These are phyloP conservation scores for Apomyelois bistriatella DNA, from an alignment of 2,888 invertebrate species.

Conservation along the genomic window DNA sequence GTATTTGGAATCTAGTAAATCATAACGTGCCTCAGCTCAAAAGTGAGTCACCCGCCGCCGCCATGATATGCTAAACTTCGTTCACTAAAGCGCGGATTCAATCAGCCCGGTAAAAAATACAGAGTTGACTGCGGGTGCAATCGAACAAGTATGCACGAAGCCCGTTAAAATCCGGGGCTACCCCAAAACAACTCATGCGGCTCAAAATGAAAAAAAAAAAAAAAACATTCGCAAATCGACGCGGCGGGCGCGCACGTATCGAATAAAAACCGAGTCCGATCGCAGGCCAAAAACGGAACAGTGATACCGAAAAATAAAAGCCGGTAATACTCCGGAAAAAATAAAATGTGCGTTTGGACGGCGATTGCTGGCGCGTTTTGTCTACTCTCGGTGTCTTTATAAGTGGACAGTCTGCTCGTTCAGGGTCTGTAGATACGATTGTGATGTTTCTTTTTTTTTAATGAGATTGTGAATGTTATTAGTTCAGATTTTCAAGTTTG, in stretches of 20 bases:
- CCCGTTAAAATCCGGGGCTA: constrained; percentile 66
- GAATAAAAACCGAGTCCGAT: constrained; percentile 75
- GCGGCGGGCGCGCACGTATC: constrained; percentile 58
- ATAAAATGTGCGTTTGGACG: constrained; percentile 54
- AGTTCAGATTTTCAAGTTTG: too few relatives aligned
- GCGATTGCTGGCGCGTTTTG: constrained; percentile 38
- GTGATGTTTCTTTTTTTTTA: constrained; percentile 23
- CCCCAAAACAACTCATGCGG: constrained; percentile 76
- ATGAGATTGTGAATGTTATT: neutral
- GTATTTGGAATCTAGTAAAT: constrained; percentile 44
- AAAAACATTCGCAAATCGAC: constrained; percentile 70
- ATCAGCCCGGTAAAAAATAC: constrained; percentile 63
- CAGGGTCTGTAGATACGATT: neutral
- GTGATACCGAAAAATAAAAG: constrained; percentile 80
- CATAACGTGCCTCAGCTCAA: constrained; percentile 47
- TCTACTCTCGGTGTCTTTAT: constrained; percentile 59
- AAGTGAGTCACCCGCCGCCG: constrained; percentile 60
- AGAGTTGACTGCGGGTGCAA: constrained; percentile 62
- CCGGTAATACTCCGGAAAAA: constrained; percentile 69
- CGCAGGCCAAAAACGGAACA: constrained; percentile 75
- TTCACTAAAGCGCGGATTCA: constrained; percentile 76
- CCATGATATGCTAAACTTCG: constrained; percentile 67
- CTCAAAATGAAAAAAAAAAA: constrained; percentile 60
- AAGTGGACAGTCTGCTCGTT: constrained; percentile 32
- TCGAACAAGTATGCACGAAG: constrained; percentile 66